These are phyloP conservation scores for Ceratosolen solmsi DNA, from an alignment of 1,140 invertebrate species.

Conservation along the genomic window DNA sequence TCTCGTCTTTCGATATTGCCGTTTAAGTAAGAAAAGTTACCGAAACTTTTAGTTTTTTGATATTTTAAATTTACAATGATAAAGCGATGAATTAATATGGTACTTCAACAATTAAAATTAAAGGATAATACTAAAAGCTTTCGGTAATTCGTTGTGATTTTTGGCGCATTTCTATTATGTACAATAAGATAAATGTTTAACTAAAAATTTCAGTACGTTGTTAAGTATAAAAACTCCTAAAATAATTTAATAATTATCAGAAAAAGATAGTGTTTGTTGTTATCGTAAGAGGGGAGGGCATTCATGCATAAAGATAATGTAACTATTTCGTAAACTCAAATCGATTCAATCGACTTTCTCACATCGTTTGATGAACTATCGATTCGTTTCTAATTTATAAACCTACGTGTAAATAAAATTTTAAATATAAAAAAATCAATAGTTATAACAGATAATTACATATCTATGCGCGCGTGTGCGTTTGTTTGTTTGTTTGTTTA, in stretches of 20 bases:
- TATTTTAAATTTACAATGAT: background rate
- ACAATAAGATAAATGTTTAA: background rate
- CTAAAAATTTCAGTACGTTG: background rate
- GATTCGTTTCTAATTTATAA: conserved; percentile 27
- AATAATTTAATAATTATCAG: background rate
- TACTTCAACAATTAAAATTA: background rate
- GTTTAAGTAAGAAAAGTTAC: background rate
- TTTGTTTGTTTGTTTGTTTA: conserved; percentile 12
- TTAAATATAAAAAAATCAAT: conserved; percentile 3
- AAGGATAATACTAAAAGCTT: background rate
- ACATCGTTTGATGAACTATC: conserved; percentile 37
- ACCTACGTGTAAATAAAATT: background rate
- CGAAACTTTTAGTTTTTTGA: background rate
- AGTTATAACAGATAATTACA: background rate
- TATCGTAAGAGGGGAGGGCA: no score
- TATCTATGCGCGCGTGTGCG: background rate
- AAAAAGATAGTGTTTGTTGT: background rate
- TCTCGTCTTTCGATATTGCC: conserved; percentile 2
- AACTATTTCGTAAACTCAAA: conserved; percentile 19
- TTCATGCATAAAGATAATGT: background rate
- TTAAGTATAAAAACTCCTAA: background rate
- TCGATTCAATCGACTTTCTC: conserved; percentile 37
- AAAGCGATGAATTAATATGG: no score
- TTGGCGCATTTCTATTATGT: background rate
- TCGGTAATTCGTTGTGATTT: background rate